phyloP scores from a whole-genome alignment of 2,113 vertebrate species.

The Heliornis fulica region DNA sequence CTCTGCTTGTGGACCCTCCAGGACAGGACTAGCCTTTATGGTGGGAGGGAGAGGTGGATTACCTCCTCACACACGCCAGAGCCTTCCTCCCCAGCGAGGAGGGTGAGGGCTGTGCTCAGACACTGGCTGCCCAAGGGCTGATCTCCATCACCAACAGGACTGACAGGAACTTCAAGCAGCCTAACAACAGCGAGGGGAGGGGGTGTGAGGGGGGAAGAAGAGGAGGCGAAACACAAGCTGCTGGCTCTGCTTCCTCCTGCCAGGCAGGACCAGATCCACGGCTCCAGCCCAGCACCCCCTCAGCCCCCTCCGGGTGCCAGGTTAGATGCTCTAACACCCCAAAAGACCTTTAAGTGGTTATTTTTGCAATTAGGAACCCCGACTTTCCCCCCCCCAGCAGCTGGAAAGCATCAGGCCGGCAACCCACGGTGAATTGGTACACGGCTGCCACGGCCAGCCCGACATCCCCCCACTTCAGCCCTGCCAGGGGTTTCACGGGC shows the following conservation, averaged over 20 bases:
- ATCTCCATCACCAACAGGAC: neutral
- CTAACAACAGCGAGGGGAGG: neutral
- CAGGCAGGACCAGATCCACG: neutral
- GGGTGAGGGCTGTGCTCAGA: neutral
- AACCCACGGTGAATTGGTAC: neutral
- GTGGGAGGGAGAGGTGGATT: neutral
- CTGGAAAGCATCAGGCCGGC: neutral
- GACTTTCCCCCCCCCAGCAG: neutral
- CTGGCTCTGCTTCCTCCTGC: neutral
- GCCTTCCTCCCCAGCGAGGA: neutral
- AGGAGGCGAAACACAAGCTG: neutral
- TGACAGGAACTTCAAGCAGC: neutral
- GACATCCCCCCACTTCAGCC: neutral
- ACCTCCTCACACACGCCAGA: neutral
- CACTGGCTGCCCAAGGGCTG: neutral
- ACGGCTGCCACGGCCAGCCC: neutral
- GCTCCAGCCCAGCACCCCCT: neutral
- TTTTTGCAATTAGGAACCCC: neutral
- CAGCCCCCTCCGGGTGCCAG: fast-evolving
- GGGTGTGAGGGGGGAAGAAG: neutral
- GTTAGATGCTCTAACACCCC: neutral
- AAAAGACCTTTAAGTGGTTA: neutral
- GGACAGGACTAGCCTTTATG: neutral
- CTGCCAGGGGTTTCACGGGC: neutral
- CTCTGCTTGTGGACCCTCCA: fast-evolving